Base-by-base conservation (phyloP, 1,140 invertebrate species). In the Drosophila ananassae region DNA sequence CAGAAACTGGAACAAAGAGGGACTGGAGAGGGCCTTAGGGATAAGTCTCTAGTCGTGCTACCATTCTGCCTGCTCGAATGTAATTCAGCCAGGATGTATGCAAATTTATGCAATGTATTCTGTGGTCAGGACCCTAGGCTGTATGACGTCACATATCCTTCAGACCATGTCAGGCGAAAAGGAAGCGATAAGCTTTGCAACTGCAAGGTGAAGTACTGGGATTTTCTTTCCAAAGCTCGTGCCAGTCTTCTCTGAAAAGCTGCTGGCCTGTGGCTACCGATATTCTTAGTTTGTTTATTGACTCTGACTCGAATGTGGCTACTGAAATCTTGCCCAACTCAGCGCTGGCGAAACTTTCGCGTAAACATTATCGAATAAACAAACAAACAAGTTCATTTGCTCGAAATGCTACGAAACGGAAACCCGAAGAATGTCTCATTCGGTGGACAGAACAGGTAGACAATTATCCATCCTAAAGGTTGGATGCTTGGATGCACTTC, bases 381-480 rank as follows among this genome's bases (percentile, higher is more conserved):
- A 87, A 85, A 85, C 74, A 85, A 76, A 89, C 82, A 85, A 82
- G 69, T 85, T 85, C 61, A 87, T 82, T 72, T 58, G 17, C 22
- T n/a, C 17, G 44, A 32, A 10, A 51, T 10, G 12, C 25, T 28
- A 6, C 25, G 7, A 0, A 24, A 12, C 30, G 21, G 21, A 30
- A n/a, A n/a, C n/a, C 21, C 8, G n/a, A 48, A 22, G 7, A 69
- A 47, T 39, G 44, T 13, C 64, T 41, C 21, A 28, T 48, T 39
- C n/a, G 13, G 12, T 24, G 32, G 46, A 41, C 24, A 41, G 32
- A 55, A 69, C 67, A 71, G 67, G 67, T 10, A 47, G 3, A 28
- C n/a, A 24, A 37, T 41, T 30, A 59, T 63, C 51, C 39, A 25
- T 52, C 17, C 39, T 48, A 32, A 47, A 48, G 39, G 28, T 8